Conservation (phyloP, 2,888 invertebrate genomes). For the Eristalis tenax region DNA sequence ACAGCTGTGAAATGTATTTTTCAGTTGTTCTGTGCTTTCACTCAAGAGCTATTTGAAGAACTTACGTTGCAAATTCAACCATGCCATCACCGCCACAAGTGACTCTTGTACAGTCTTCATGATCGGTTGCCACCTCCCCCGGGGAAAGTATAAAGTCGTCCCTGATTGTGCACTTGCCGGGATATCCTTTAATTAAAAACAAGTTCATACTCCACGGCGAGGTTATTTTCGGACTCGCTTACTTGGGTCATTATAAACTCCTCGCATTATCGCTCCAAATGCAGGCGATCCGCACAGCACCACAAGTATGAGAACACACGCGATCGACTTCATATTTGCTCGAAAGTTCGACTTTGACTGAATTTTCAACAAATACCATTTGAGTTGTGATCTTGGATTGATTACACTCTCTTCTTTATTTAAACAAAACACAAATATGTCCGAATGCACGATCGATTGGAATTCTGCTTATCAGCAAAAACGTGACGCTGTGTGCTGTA, state of each 20-base stretch:
- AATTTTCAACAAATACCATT: not conserved
- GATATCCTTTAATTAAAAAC: not conserved
- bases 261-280: not conserved
- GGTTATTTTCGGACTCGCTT: not conserved
- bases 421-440: no score
- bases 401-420: no score
- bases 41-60: not conserved
- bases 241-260: not conserved
- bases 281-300: not conserved
- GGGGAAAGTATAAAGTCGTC: not conserved
- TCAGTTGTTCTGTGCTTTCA: no score
- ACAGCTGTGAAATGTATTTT: no score
- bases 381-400: no score
- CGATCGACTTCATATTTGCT: not conserved
- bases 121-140: not conserved
- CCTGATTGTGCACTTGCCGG: not conserved
- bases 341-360: not conserved
- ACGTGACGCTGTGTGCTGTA: no score
- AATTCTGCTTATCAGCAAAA: no score
- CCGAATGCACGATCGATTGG: no score
- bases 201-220: not conserved
- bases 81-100: not conserved
- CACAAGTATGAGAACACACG: not conserved
- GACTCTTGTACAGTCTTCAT: not conserved
- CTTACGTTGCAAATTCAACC: not conserved